Evolutionary conservation across 2,113 vertebrate species (phyloP).

Genomic region (Dicrurus megarhynchus): DNA sequence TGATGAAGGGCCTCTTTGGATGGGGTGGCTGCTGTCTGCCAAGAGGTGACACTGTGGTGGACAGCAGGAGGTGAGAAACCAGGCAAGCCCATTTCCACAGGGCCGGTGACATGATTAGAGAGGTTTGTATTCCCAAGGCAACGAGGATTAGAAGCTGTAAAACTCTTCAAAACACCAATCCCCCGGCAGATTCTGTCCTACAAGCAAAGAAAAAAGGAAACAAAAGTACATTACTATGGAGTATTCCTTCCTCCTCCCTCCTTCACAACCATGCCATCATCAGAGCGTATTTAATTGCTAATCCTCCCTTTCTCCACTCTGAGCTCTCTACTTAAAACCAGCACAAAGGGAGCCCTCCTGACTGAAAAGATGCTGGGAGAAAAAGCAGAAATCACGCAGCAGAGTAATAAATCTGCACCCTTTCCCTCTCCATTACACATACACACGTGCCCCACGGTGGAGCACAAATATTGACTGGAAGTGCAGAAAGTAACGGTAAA

Average conservation of each 20-base stretch:
- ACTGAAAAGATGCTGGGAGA: conserved; percentile 21
- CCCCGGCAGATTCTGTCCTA: conserved; percentile 58
- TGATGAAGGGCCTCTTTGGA: conserved; percentile 81
- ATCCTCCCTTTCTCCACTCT: conserved; percentile 48
- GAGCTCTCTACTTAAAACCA: conserved; percentile 27
- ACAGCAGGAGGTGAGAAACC: conserved; percentile 83
- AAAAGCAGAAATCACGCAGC: conserved; percentile 15
- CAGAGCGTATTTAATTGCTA: conserved; percentile 55
- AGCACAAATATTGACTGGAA: not conserved
- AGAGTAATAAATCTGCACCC: conserved; percentile 1
- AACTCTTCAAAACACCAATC: conserved; percentile 71
- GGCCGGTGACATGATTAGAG: conserved; percentile 65
- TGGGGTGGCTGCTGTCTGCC: conserved; percentile 74
- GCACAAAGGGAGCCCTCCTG: conserved; percentile 40
- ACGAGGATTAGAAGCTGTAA: conserved; percentile 53
- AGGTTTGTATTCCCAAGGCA: conserved; percentile 64
- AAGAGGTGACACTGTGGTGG: conserved; percentile 75
- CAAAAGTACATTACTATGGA: conserved; percentile 40
- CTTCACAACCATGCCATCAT: conserved; percentile 46
- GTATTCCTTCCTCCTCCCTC: conserved; percentile 42
- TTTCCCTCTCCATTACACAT: not conserved
- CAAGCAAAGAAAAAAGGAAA: conserved; percentile 29
- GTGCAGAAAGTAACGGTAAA: not conserved
- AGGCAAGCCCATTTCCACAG: conserved; percentile 85
- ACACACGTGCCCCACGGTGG: not conserved